Conservation (phyloP, 37 sponge, comb jelly and placozoan genomes). For the Bolinopsis microptera region DNA sequence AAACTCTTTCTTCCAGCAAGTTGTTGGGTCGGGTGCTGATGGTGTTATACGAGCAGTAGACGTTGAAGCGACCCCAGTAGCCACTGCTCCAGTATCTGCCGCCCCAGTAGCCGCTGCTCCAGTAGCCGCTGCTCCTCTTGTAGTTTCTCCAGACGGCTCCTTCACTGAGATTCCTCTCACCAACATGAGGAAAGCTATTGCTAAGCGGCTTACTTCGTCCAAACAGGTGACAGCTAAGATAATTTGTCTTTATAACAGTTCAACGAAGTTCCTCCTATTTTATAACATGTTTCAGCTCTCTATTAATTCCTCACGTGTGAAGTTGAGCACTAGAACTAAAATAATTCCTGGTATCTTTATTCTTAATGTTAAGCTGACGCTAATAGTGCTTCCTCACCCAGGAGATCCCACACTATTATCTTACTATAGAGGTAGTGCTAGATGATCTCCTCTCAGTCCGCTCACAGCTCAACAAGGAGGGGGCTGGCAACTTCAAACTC, state of each 20-base stretch:
- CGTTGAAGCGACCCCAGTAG: conserved; percentile 66
- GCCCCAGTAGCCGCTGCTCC: conserved; percentile 29
- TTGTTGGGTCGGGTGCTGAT: conserved; percentile 81
- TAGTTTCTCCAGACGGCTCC: not conserved
- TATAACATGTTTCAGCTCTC: not conserved
- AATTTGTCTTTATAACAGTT: not conserved
- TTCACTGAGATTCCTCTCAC: conserved; percentile 81
- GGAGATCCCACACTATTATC: conserved; percentile 93
- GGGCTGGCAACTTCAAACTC: conserved; percentile 74
- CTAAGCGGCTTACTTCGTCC: conserved; percentile 25
- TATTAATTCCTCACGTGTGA: not conserved
- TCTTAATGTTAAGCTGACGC: no score
- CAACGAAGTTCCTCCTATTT: not conserved
- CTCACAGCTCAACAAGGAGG: conserved; percentile 68
- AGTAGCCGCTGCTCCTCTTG: conserved; percentile 7
- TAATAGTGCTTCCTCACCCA: conserved; percentile 52
- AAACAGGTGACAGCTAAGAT: not conserved
- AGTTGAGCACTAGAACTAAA: no score
- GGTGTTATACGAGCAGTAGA: conserved; percentile 86
- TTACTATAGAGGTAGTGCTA: conserved; percentile 80
- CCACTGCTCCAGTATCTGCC: conserved; percentile 65
- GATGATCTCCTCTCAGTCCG: conserved; percentile 74
- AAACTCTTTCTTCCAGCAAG: not conserved
- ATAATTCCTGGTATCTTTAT: no score
- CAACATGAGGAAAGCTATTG: conserved; percentile 83